Base-by-base conservation (phyloP, 2,113 vertebrate species). In the Calyptommatus sinebrachiatus region DNA sequence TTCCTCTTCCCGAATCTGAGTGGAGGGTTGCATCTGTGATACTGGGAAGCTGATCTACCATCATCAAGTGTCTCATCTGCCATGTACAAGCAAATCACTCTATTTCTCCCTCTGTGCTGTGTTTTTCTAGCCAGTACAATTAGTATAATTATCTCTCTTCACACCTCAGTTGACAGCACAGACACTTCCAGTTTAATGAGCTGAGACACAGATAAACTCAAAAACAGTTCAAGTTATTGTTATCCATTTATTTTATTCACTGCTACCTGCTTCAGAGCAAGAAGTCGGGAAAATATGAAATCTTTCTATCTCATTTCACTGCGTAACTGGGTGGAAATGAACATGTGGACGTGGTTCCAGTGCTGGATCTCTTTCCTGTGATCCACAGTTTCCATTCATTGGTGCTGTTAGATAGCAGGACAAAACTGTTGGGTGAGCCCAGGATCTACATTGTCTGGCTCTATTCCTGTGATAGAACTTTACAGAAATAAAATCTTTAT, bases 111-210 rank as follows among this genome's bases (percentile, higher is more conserved):
- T 76, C 53, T 88, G 70, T n/a, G 28, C 0, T 71, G 45, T 78
- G 71, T 29, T 86, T 88, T 86, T 74, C 83, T 57, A 84, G 80
- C 79, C 80, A 86, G 71, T 85, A 81, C 78, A 87, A 89, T 91
- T 87, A 89, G 78, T 80, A n/a, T 87, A 89, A 92, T 91, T 90
- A 92, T 81, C 84, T 88, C 78, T 83, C 53, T 89, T 92, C 86
- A 91, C 82, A 86, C 83, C 72, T 89, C 82, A 80, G 78, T 86
- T 92, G 87, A 88, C 86, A 83, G 65, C 61, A 72, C 77, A 89
- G 87, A 84, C 78, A 84, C 65, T 89, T 78, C 41, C 10, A 76
- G 87, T 76, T 87, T 91, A 91, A 90, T 87, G 82, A 78, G 46
- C 75, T 88, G 86, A 87, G 77, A 83, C 81, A 83, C 63, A 85